phyloP scores from a whole-genome alignment of 2,797 vertebrate genomes.

The Epinephelus awoara region DNA sequence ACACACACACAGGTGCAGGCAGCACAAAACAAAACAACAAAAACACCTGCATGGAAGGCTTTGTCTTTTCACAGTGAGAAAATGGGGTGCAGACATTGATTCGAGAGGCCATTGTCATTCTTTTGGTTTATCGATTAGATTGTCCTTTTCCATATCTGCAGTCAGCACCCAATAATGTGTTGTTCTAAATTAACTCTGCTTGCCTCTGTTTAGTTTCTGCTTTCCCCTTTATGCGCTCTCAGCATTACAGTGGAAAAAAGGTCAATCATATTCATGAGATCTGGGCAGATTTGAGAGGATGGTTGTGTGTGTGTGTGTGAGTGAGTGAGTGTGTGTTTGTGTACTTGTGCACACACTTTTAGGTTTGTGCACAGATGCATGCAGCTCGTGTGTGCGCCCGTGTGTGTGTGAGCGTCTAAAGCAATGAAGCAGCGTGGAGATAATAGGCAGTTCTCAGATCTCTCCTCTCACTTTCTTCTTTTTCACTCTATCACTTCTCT shows the following conservation, averaged over 20 bases:
- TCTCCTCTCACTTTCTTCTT: slow-evolving; percentile 77
- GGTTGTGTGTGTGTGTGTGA: slow-evolving; percentile 38
- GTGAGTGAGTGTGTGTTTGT: slow-evolving; percentile 8
- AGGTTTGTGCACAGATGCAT: slow-evolving; percentile 25
- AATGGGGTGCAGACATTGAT: slow-evolving; percentile 96
- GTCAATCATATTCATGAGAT: slow-evolving; percentile 98
- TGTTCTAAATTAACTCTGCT: slow-evolving; percentile 96
- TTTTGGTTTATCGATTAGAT: slow-evolving; percentile 93
- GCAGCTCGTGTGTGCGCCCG: slow-evolving; percentile 30
- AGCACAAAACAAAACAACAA: slow-evolving; percentile 64
- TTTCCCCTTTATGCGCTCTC: slow-evolving; percentile 77
- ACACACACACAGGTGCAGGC: slow-evolving; percentile 49
- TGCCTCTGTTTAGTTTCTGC: slow-evolving; percentile 88
- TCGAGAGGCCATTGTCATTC: slow-evolving; percentile 92
- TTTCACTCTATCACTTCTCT: slow-evolving; percentile 60
- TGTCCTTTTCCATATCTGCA: slow-evolving; percentile 97
- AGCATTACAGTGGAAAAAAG: slow-evolving; percentile 93
- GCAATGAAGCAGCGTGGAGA: slow-evolving; percentile 85
- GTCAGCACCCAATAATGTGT: slow-evolving; percentile 91
- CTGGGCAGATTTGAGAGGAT: slow-evolving; percentile 89
- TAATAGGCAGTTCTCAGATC: slow-evolving; percentile 96
- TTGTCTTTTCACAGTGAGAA: slow-evolving; percentile 90
- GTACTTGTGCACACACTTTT: slow-evolving; percentile 26
- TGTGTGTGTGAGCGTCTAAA: slow-evolving; percentile 47
- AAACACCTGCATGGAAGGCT: slow-evolving; percentile 70